These are phyloP conservation scores for Magallana ariakensis DNA, from an alignment of 1,140 invertebrate genomes.

Conservation along the genomic window DNA sequence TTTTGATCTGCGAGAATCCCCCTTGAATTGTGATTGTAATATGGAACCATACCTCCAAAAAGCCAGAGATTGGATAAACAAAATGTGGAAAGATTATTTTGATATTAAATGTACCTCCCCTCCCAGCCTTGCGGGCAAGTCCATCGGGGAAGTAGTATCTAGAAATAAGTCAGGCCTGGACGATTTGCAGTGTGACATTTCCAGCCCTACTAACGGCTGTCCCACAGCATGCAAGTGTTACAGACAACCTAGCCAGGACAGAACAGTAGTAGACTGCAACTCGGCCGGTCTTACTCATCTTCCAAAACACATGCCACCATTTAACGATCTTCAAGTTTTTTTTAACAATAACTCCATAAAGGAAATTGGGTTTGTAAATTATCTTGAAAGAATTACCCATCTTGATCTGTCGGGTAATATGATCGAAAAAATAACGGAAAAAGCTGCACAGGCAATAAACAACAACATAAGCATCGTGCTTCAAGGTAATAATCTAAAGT, in stretches of 20 bases:
- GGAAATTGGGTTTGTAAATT: neutral
- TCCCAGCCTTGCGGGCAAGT: neutral
- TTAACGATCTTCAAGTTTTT: neutral
- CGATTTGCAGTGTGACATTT: neutral
- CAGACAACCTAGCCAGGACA: conserved; percentile 24
- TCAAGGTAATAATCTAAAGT: neutral
- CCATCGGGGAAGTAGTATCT: neutral
- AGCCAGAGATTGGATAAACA: neutral
- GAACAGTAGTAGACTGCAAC: conserved; percentile 28
- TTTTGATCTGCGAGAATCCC: conserved; percentile 23
- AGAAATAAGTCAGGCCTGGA: conserved; percentile 4
- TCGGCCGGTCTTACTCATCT: neutral
- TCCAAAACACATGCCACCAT: conserved; percentile 14
- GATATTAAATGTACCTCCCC: neutral
- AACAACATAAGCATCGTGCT: conserved; percentile 1
- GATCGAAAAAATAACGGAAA: neutral
- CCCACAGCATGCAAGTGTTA: neutral
- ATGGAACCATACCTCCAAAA: conserved; percentile 15
- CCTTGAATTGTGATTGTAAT: neutral
- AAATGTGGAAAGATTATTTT: conserved; percentile 1
- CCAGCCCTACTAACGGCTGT: neutral
- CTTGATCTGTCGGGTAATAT: conserved; percentile 11
- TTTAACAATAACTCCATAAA: neutral
- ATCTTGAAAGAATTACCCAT: neutral
- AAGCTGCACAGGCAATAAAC: neutral